Percentiles rank a stretch among this genome's conserved stretches.
phyloP scores from a whole-genome alignment of 2,888 invertebrate genomes.

The Drosophila anomalata region DNA sequence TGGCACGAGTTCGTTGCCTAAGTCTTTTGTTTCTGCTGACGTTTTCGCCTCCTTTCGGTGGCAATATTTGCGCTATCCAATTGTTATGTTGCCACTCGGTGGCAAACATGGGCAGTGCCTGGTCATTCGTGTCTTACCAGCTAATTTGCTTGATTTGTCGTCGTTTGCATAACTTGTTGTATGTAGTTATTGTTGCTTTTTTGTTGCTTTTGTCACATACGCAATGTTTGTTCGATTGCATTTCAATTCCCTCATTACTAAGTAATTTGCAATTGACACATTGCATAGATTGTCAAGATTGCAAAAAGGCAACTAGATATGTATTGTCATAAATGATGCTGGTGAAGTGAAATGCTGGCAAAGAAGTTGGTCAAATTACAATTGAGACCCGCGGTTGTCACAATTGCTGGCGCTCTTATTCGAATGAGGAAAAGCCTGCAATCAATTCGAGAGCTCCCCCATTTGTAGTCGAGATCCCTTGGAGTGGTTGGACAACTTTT shows the following conservation, averaged over 20 bases:
- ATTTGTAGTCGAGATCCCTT: slow-evolving; percentile 64
- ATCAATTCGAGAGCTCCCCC: slow-evolving; percentile 27
- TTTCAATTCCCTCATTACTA: slow-evolving; percentile 62
- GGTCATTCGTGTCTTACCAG: slow-evolving; percentile 32
- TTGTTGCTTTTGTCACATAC: slow-evolving; percentile 29
- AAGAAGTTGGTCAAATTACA: slow-evolving; percentile 41
- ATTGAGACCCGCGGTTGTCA: slow-evolving; percentile 23
- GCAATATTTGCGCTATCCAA: slow-evolving; percentile 41
- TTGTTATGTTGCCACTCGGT: slow-evolving; percentile 17
- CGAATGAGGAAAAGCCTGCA: slow-evolving; percentile 28
- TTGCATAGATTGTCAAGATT: slow-evolving; percentile 51
- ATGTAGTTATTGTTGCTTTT: slow-evolving; percentile 7
- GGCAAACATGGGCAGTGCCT: slow-evolving; percentile 23
- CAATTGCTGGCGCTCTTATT: slow-evolving; percentile 28
- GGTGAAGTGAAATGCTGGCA: slow-evolving; percentile 11
- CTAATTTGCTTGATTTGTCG: slow-evolving; percentile 40
- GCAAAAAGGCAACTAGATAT: slow-evolving; percentile 19
- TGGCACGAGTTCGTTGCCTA: slow-evolving; percentile 68
- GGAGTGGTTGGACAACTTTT: slow-evolving; percentile 75
- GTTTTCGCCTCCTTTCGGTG: slow-evolving; percentile 27
- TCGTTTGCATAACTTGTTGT: slow-evolving; percentile 67
- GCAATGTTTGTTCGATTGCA: slow-evolving; percentile 73
- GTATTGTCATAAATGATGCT: neutral
- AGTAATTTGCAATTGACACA: slow-evolving; percentile 62
- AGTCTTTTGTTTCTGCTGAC: slow-evolving; percentile 66